Percentiles rank a stretch among this genome's conserved stretches.
Conservation (phyloP, 2,113 vertebrate genomes). For the Gavia stellata region DNA sequence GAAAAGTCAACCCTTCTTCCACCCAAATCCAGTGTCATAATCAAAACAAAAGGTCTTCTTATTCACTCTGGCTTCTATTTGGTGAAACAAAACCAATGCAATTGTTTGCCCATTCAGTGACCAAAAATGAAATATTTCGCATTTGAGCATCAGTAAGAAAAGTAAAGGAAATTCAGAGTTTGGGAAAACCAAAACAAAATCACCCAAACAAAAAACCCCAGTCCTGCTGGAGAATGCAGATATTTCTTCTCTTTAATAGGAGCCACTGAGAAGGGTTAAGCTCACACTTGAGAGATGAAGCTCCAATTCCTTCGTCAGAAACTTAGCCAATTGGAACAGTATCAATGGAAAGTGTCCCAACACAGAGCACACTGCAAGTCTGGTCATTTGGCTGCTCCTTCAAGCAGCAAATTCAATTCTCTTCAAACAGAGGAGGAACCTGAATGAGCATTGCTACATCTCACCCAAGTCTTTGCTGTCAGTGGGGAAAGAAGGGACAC, state of each 20-base stretch:
- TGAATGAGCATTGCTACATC: not conserved
- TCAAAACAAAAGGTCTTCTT: not conserved
- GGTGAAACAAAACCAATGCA: not conserved
- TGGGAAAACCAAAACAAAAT: not conserved
- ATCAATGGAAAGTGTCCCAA: not conserved
- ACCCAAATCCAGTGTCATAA: not conserved
- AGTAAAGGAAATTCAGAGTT: not conserved
- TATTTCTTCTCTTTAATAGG: not conserved
- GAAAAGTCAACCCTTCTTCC: not conserved
- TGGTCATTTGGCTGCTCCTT: not conserved
- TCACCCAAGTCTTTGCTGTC: not conserved
- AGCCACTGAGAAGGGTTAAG: not conserved
- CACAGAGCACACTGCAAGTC: not conserved
- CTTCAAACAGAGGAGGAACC: not conserved
- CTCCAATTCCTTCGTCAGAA: not conserved
- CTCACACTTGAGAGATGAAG: not conserved
- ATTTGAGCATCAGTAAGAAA: not conserved
- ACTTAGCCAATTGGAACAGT: not conserved
- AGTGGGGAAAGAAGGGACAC: too few relatives aligned
- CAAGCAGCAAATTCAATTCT: not conserved
- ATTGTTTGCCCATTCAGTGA: not conserved
- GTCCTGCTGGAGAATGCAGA: not conserved
- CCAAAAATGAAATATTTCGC: not conserved
- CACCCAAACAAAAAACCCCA: not conserved
- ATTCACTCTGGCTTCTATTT: not conserved